Evolutionary conservation across 2,888 invertebrate genomes (phyloP), one percentile per base, ranked within the genome.

Genomic region (Parnassius glacialis): DNA sequence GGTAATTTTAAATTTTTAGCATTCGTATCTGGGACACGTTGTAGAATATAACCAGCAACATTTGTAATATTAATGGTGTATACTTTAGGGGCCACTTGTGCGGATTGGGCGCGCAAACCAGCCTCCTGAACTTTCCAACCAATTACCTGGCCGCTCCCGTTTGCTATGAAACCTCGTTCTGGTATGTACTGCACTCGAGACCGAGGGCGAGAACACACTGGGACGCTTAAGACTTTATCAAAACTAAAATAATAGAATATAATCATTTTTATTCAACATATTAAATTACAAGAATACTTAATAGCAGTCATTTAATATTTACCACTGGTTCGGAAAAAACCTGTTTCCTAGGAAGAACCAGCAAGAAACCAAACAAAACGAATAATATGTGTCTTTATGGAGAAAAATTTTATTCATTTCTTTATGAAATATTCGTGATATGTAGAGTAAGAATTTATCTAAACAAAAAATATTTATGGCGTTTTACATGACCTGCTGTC

Each of bases 121-220:
- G 59, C 65, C 64, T 63, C 62, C 66, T 64, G 68, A 69, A 71
- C 75, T 79, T 77, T 78, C 76, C 74, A 67, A 72, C 79, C 80
- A 80, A 80, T 80, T 80, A 79, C 78, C 65, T 68, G 59, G 62
- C 59, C 54, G 48, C 58, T 12, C 51, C 12, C 44, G 34, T 20
- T 44, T 41, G 44, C 52, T 58, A 42, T 43, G 51, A 34, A 45
- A 41, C 48, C 41, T 13, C 16, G 52, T 41, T 10, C 50, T 51
- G 52, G 47, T 41, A 42, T 45, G 55, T 11, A n/a, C 55, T 16
- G 25, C 59, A 56, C 63, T 63, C 51, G 42, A 56, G 16, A 16
- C 16, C 48, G 53, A 13, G 44, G 13, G 43, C 60, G 3, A 0
- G 44, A 16, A 3, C 13, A 50, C 55, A 60, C 60, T 13, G 55